A percentile compares a stretch with the other conserved stretches of the same genome.
These are phyloP conservation scores for Circaetus cinerascens DNA, from an alignment of 2,113 vertebrate species.

Conservation along the genomic window DNA sequence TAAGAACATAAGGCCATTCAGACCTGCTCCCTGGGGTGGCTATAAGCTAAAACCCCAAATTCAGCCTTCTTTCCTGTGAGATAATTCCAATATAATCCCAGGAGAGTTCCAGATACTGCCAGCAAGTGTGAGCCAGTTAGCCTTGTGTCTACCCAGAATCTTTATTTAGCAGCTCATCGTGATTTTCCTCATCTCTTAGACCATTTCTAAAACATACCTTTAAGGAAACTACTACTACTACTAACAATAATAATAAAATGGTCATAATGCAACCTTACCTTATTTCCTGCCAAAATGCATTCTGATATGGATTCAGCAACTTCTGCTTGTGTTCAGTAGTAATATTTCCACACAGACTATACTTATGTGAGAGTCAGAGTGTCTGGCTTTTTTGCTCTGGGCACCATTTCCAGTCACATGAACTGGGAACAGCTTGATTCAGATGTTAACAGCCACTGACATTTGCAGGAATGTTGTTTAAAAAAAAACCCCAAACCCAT, in stretches of 20 bases:
- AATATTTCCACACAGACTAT: neutral
- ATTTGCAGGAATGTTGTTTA: constrained; percentile 30
- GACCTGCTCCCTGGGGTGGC: neutral
- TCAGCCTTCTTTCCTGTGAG: neutral
- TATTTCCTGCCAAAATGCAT: constrained; percentile 2
- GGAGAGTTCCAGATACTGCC: neutral
- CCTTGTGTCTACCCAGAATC: neutral
- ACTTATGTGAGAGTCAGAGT: constrained; percentile 2
- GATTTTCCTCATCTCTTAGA: neutral
- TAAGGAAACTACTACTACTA: neutral
- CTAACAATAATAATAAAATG: neutral
- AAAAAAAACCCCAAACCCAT: neutral
- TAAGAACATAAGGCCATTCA: neutral
- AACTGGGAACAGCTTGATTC: constrained; percentile 43
- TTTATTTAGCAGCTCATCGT: neutral
- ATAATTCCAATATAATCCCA: neutral
- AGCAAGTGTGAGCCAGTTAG: neutral
- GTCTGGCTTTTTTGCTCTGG: constrained; percentile 63
- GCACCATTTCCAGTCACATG: constrained; percentile 64
- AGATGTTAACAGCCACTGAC: constrained; percentile 52
- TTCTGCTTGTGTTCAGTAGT: neutral
- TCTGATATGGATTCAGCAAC: neutral
- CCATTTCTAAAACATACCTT: neutral
- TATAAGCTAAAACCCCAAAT: constrained; percentile 5
- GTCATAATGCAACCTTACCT: constrained; percentile 27